Conservation (phyloP, 1,140 invertebrate species). For the Psix sp. region DNA sequence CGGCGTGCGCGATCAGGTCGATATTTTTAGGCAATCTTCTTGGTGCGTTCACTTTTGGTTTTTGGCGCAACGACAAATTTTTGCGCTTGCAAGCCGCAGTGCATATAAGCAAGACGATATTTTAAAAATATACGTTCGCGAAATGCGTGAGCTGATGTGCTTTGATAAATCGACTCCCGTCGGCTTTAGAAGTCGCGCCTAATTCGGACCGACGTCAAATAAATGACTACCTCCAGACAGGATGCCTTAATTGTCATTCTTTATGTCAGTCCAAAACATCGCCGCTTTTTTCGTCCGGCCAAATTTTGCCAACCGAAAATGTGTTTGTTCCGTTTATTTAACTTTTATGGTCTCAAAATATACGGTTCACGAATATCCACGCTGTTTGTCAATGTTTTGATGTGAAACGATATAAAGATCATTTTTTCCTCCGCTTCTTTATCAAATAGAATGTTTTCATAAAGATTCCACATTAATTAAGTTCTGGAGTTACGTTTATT, state of each 20-base stretch:
- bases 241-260: slow-evolving; percentile 62
- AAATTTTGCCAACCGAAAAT: slow-evolving; percentile 2
- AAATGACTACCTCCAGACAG: slow-evolving; percentile 61
- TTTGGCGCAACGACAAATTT: slow-evolving; percentile 73
- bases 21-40: slow-evolving; percentile 72
- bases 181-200: slow-evolving; percentile 59
- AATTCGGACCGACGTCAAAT: slow-evolving; percentile 61
- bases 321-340: too few relatives aligned
- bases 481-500: too few relatives aligned
- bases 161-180: slow-evolving; percentile 67
- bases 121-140: slow-evolving; percentile 67
- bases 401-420: too few relatives aligned
- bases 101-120: slow-evolving; percentile 56
- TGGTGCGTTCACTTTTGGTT: slow-evolving; percentile 70
- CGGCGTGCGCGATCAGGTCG: slow-evolving; percentile 49
- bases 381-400: too few relatives aligned
- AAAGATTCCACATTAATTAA: too few relatives aligned
- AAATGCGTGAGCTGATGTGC: slow-evolving; percentile 63
- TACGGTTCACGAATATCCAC: too few relatives aligned
- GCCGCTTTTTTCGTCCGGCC: slow-evolving; percentile 6
- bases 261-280: slow-evolving; percentile 35
- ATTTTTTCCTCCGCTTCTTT: too few relatives aligned
- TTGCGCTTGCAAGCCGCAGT: slow-evolving; percentile 56
- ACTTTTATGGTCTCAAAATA: too few relatives aligned
- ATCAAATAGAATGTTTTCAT: too few relatives aligned